Evolutionary conservation across 2,888 invertebrate species (phyloP), one percentile per base, ranked within the genome.

Genomic region (Leucozona laternaria): DNA sequence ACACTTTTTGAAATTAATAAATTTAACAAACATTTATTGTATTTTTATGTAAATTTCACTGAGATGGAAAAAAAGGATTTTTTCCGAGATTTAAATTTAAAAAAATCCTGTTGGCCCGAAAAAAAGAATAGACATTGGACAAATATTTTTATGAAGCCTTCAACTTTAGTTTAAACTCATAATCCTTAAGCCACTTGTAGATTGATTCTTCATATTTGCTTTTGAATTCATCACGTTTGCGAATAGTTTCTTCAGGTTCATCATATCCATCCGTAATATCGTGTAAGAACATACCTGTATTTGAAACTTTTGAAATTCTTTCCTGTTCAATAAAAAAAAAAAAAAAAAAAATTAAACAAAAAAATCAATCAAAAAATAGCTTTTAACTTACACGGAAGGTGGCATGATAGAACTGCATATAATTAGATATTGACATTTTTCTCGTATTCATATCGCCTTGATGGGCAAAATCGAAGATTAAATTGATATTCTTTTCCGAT

Each of bases 391-490:
- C 53, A 4, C 11, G 53, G 3, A n/a, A 53, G 4, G 53, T 8
- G 15, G n/a, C 3, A 53, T 53, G 53, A 53, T 28, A 28, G 8
- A 53, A 28, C 15, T 4, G 2, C 53, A 53, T 53, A 28, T n/a
- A n/a, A 53, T 25, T 8, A 7, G 28, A 53, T n/a, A 53, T 53
- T n/a, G 3, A 0, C 3, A 6, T 15, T 28, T 53, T 53, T 28
- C 7, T 28, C 4, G 0, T 3, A n/a, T 15, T 28, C 53, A 28
- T 10, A 0, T 25, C 25, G 4, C 28, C 53, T 22, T 53, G 89
- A 22, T 91, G 48, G 22, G 92, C 58, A 17, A 90, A 55, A 10
- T 90, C 88, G 8, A 92, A 85, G 79, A 90, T 91, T 11, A 89
- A 82, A 1, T 88, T 86, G 60, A 92, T 76, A 22, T 91, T 91